These are phyloP conservation scores for Drosophila ogumai DNA, from an alignment of 1,140 invertebrate species.

Conservation along the genomic window DNA sequence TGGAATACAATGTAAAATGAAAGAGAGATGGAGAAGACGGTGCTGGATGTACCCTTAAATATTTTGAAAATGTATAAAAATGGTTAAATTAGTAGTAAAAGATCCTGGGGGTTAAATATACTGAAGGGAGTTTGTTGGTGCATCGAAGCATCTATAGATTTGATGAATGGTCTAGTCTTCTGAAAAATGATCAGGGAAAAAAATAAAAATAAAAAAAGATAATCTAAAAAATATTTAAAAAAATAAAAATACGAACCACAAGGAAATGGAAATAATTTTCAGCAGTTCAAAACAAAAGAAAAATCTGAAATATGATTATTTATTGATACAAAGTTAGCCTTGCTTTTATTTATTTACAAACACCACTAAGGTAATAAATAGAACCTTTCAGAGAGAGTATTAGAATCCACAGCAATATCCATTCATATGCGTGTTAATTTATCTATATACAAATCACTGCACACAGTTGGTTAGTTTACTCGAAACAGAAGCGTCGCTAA, in stretches of 20 bases:
- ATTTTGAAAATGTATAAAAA: background rate
- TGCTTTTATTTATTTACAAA: background rate
- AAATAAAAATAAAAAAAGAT: too few species aligned
- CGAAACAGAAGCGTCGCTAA: conserved; percentile 51
- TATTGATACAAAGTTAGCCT: background rate
- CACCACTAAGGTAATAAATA: too few species aligned
- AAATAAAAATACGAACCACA: background rate
- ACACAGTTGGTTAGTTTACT: conserved; percentile 3
- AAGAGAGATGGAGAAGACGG: background rate
- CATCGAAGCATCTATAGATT: background rate
- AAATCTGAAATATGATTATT: background rate
- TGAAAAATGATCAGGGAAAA: too few species aligned
- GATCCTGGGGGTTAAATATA: background rate
- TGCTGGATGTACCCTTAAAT: conserved; percentile 1
- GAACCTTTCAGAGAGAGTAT: background rate
- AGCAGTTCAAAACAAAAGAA: background rate
- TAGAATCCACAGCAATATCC: conserved; percentile 6
- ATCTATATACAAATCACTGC: conserved; percentile 17
- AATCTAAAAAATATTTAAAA: too few species aligned
- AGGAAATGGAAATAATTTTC: background rate
- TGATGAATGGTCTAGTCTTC: background rate
- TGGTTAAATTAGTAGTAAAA: background rate
- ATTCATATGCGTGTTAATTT: conserved; percentile 42
- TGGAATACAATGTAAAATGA: conserved; percentile 27
- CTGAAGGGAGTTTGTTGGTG: background rate